Conservation (phyloP, 2,113 vertebrate genomes). For the Pseudorhombus dupliciocellatus region DNA sequence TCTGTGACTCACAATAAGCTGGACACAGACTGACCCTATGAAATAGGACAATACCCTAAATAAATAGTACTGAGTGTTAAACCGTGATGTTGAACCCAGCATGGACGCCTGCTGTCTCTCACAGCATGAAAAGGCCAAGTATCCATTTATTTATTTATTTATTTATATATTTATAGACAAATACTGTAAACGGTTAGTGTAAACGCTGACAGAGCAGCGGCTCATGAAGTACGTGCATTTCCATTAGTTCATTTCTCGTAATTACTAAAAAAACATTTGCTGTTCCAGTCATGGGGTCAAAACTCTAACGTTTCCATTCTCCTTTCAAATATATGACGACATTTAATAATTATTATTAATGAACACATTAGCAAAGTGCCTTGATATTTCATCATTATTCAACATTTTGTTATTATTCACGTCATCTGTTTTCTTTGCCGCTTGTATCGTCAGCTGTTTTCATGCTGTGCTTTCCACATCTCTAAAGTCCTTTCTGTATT, state of each 20-base stretch:
- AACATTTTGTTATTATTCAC: not conserved
- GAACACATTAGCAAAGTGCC: not conserved
- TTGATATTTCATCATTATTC: not conserved
- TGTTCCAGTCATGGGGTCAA: no score
- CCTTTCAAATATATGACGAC: not conserved
- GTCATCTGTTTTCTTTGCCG: not conserved
- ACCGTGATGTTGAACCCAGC: not conserved
- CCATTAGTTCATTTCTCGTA: not conserved
- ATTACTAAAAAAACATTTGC: not conserved
- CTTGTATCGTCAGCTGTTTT: constrained; percentile 51
- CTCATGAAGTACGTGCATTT: not conserved
- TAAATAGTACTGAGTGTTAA: not conserved
- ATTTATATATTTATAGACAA: no score
- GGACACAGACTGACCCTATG: constrained; percentile 7
- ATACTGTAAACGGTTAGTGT: not conserved
- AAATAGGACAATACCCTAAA: not conserved
- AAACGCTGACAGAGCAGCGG: not conserved
- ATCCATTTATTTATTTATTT: not conserved
- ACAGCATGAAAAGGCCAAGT: not conserved
- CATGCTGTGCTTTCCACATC: constrained; percentile 18
- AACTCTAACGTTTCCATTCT: not conserved
- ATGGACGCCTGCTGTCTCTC: not conserved
- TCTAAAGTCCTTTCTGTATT: constrained; percentile 52
- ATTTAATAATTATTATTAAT: no score
- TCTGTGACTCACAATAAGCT: constrained; percentile 39